Evolutionary conservation across 2,888 invertebrate genomes (phyloP).

Genomic region (Siphonodentalium dalli): DNA sequence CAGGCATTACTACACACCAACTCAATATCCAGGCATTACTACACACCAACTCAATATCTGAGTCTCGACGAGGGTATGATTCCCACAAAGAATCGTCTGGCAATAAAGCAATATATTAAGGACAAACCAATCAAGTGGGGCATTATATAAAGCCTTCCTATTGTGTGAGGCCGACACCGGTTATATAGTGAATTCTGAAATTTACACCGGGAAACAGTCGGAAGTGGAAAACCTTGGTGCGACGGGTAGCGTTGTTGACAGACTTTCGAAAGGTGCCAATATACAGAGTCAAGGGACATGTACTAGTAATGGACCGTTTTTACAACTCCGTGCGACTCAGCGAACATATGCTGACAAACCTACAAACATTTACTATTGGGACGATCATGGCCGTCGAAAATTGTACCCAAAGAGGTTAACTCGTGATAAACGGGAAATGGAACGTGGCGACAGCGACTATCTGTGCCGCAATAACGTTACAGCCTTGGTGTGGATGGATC

Average conservation of each 20-base stretch:
- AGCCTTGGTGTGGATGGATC: conserved; percentile 15
- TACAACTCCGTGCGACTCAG: conserved; percentile 14
- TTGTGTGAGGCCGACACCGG: conserved; percentile 15
- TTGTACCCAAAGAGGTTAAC: conserved; percentile 4
- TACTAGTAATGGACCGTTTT: conserved; percentile 20
- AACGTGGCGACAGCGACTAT: neutral
- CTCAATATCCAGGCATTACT: too few relatives aligned
- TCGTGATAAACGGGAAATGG: conserved; percentile 7
- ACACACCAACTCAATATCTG: too few relatives aligned
- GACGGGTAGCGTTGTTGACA: conserved; percentile 9
- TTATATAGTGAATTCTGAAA: conserved; percentile 13
- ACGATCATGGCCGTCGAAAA: conserved; percentile 7
- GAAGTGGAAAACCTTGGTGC: neutral
- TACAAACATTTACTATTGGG: conserved; percentile 3
- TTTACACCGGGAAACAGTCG: conserved; percentile 5
- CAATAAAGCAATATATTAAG: too few relatives aligned
- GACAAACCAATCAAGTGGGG: conserved; percentile 19
- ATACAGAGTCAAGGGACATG: conserved; percentile 10
- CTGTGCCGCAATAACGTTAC: conserved; percentile 1
- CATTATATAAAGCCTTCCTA: conserved; percentile 13
- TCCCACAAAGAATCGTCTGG: too few relatives aligned
- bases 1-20: too few relatives aligned
- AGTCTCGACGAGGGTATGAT: too few relatives aligned
- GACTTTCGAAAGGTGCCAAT: conserved; percentile 1
- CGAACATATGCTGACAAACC: conserved; percentile 9